These are phyloP conservation scores for Xiphorhynchus erythropygius DNA, from an alignment of 2,797 vertebrate genomes.

Conservation along the genomic window DNA sequence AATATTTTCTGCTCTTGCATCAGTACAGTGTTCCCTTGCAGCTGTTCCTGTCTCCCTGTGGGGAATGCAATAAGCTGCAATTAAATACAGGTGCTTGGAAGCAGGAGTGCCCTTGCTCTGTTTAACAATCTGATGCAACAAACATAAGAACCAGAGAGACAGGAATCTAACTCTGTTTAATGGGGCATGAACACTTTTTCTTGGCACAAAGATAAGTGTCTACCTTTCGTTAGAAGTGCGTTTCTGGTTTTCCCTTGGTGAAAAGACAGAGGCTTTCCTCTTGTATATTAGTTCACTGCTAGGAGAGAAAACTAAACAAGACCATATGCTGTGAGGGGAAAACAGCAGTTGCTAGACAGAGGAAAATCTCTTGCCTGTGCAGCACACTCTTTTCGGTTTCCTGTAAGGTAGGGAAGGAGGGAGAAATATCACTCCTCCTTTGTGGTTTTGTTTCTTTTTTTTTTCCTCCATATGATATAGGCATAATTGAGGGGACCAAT, in stretches of 20 bases:
- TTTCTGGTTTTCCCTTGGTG: conserved; percentile 27
- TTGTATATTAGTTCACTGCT: conserved; percentile 20
- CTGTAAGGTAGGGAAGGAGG: not conserved
- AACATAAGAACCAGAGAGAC: conserved; percentile 42
- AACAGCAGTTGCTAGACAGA: not conserved
- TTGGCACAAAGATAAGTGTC: not conserved
- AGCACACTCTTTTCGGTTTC: not conserved
- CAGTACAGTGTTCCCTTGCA: conserved; percentile 55
- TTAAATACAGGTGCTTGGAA: conserved; percentile 70
- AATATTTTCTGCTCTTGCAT: conserved; percentile 20
- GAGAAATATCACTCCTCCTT: not conserved
- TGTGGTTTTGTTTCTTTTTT: too few relatives aligned
- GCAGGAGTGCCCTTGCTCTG: conserved; percentile 41
- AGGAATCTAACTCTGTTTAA: conserved; percentile 32
- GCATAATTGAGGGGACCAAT: not conserved
- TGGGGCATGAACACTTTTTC: conserved; percentile 15
- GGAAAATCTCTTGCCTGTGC: not conserved
- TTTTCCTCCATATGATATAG: rapidly evolving
- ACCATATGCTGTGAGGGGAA: not conserved
- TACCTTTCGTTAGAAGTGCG: not conserved
- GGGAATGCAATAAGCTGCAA: conserved; percentile 64
- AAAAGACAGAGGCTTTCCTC: conserved; percentile 5
- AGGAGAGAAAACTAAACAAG: conserved; percentile 9
- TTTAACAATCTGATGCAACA: conserved; percentile 52
- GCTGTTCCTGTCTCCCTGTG: conserved; percentile 57